Evolutionary conservation across 2,888 invertebrate genomes (phyloP), one percentile per base, ranked within the genome.

Genomic region (Lepidocyrtinus sp.): DNA sequence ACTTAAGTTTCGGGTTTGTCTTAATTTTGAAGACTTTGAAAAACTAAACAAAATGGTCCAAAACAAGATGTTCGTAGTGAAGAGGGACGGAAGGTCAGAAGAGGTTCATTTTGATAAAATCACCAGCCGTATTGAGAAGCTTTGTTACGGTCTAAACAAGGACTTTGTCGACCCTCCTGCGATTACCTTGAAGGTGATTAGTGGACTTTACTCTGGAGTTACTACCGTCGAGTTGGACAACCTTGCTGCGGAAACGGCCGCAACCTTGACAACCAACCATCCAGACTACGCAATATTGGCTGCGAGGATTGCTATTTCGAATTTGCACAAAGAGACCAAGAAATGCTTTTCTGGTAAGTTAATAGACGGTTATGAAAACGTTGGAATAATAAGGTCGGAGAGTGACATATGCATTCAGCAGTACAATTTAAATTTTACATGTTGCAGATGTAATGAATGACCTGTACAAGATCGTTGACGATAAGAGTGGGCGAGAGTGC

Each of bases 241-340:
- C 88, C 90, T 99, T 83, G 99, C 99, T 62, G 99, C 99, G 0
- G 99, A 99, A 90, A 99, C 96, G 55, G 96, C 99, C n/a, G 99
- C 99, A 12, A 96, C 96, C 27, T 95, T 98, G 94, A 98, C 99
- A 0, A 97, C 97, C 1, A 94, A 95, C 87, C 99, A 99, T 90
- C 97, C 98, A 0, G 99, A 99, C 90, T 99, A 99, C 91, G 98
- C 95, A 2, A 90, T 94, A 79, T 89, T 96, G 70, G 96, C 96
- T 72, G 96, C 95, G 1, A 92, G 99, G 85, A 95, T 99, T 87
- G 98, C 97, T 5, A 94, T 99, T 62, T 98, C 98, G 0, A 99
- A 99, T 90, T 91, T 99, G 81, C 99, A 99, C 88, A 99, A 99
- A 88, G 98, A 99, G 91, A 99, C 99, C 0, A 97, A 95, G 88